phyloP scores from a whole-genome alignment of 2,113 vertebrate genomes.

The Cacatua alba region DNA sequence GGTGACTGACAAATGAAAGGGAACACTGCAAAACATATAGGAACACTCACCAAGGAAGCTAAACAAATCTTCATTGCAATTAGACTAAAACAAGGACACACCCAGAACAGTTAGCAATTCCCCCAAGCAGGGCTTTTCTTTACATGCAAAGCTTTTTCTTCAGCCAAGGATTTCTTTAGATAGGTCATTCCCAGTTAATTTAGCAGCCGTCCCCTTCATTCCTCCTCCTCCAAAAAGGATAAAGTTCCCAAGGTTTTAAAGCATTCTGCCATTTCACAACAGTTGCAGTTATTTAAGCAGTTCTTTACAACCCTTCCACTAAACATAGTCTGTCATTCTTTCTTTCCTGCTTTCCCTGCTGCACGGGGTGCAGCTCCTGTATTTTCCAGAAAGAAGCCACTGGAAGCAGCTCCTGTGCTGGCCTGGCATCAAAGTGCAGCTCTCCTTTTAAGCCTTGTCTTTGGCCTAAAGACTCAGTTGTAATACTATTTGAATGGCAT shows the following conservation, averaged over 20 bases:
- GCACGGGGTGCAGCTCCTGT: not conserved
- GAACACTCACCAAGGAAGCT: not conserved
- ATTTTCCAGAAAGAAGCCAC: not conserved
- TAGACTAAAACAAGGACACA: not conserved
- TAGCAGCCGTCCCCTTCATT: not conserved
- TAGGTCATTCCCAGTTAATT: not conserved
- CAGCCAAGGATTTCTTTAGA: not conserved
- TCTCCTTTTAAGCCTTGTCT: not conserved
- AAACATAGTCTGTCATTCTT: not conserved
- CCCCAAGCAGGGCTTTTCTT: not conserved
- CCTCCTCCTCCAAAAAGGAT: not conserved
- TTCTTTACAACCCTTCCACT: not conserved
- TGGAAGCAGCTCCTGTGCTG: not conserved
- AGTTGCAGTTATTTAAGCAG: not conserved
- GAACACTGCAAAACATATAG: not conserved
- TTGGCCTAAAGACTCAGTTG: not conserved
- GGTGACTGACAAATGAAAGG: not conserved
- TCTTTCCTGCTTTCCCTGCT: not conserved
- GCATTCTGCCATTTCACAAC: not conserved
- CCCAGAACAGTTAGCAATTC: not conserved
- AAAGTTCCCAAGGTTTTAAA: not conserved
- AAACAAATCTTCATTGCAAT: not conserved
- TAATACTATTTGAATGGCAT: not conserved
- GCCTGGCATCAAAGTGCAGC: not conserved
- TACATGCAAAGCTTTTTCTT: not conserved